phyloP scores from a whole-genome alignment of 1,140 invertebrate genomes.

The Polypedilum vanderplanki region DNA sequence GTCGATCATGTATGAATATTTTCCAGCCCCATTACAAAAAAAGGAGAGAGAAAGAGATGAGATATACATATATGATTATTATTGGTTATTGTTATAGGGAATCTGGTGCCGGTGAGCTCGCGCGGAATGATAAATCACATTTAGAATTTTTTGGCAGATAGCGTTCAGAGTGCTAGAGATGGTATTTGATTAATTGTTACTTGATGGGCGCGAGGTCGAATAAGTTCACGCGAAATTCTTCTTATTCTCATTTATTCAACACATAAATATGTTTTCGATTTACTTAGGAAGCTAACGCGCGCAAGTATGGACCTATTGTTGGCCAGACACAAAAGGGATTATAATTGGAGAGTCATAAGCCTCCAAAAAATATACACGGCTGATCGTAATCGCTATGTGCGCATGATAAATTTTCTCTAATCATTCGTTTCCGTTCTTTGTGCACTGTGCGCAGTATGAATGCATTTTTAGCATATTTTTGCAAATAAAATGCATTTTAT shows the following conservation, averaged over 20 bases:
- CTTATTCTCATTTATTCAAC: neutral
- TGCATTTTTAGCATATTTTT: too few species aligned
- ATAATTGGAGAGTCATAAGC: neutral
- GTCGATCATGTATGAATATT: neutral
- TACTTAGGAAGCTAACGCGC: slow-evolving; percentile 8
- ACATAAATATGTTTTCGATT: slow-evolving; percentile 23
- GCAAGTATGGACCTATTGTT: neutral
- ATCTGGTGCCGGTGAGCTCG: slow-evolving; percentile 8
- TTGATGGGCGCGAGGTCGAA: slow-evolving; percentile 10
- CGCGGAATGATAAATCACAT: slow-evolving; percentile 26
- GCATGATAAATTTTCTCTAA: slow-evolving; percentile 18
- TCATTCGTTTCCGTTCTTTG: neutral
- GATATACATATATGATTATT: neutral
- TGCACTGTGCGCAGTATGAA: neutral
- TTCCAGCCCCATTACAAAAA: neutral
- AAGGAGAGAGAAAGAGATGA: too few species aligned
- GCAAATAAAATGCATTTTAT: too few species aligned
- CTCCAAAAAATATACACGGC: neutral
- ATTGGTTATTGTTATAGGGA: neutral
- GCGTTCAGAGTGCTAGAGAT: neutral
- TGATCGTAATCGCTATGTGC: slow-evolving; percentile 7
- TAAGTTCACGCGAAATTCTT: neutral
- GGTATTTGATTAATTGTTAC: slow-evolving; percentile 26
- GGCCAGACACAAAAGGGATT: neutral
- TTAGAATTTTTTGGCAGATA: slow-evolving; percentile 16